Base-by-base conservation (phyloP, 2,797 vertebrate genomes). In the Typhlichthys subterraneus region DNA sequence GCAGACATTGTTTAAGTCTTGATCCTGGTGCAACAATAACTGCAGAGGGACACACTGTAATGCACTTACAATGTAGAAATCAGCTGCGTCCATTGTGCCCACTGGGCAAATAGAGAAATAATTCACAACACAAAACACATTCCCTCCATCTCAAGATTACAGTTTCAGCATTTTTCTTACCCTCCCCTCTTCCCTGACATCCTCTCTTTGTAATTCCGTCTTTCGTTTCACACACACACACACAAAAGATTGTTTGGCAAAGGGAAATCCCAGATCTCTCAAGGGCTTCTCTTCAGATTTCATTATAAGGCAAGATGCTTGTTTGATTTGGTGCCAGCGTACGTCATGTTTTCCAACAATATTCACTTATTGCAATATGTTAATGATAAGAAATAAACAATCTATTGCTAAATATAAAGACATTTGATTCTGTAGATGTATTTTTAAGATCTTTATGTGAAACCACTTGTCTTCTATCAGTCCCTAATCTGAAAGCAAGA, bases 231-330 rank as follows among this genome's bases (percentile, higher is more conserved):
- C 88, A 87, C 23, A 23, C 23, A 23, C 23, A 23, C 23, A 23
- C 88, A 90, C 10, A 48, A 13, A 48, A 12, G 5, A 89, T 83
- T 89, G 88, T 76, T 15, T 87, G 86, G 86, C 84, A 82, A 78
- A 83, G 55, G 77, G 80, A 83, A 88, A 84, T 87, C 82, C 86
- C 81, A 87, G 80, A 84, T 87, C 87, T 85, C 86, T 84, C 83
- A 72, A 82, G 79, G 84, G 84, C 83, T 86, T 87, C 82, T 84
- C 81, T 77, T 89, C 80, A 84, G 71, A 87, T 88, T 85, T 80
- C 80, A 88, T 91, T 86, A 90, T 78, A 69, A 61, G 75, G 79
- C 75, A 83, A 77, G 83, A 89, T 83, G 81, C 75, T 77, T 82
- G 89, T 81, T 85, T 76, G 81, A 86, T 63, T 79, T 65, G 67